Percentiles rank a stretch among this genome's conserved stretches.
Evolutionary conservation across 2,888 invertebrate species (phyloP).

Genomic region (Gisinianus flammeolus): DNA sequence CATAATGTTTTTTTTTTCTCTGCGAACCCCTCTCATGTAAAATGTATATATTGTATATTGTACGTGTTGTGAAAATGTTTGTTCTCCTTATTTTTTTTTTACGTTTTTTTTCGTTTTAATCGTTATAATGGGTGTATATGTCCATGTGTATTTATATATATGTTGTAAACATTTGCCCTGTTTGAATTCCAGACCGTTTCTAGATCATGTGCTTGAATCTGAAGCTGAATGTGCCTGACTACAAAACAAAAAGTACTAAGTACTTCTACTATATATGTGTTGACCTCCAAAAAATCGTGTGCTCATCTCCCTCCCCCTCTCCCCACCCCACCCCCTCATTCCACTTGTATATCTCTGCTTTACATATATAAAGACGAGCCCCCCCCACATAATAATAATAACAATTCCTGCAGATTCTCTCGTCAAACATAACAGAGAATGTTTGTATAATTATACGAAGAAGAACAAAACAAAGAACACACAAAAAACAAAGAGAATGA

Average conservation of each 20-base stretch:
- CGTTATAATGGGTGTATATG: neutral
- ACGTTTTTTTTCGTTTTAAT: neutral
- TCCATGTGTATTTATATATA: neutral
- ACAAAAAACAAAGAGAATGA: too few relatives aligned
- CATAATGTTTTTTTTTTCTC: neutral
- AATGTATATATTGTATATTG: constrained; percentile 2
- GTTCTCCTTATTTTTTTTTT: neutral
- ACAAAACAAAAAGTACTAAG: too few relatives aligned
- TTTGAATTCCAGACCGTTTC: constrained; percentile 37
- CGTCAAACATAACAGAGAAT: neutral
- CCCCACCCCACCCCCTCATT: too few relatives aligned
- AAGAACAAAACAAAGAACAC: too few relatives aligned
- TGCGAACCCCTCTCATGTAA: neutral
- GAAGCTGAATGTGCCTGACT: constrained; percentile 38
- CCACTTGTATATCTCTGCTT: too few relatives aligned
- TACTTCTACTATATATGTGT: too few relatives aligned
- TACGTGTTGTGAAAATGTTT: neutral
- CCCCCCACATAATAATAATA: too few relatives aligned
- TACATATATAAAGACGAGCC: neutral
- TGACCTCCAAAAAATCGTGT: constrained; percentile 20
- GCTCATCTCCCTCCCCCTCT: neutral
- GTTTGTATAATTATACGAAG: too few relatives aligned
- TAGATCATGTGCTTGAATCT: constrained; percentile 29
- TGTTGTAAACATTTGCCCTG: neutral
- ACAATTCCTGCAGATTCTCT: neutral